Base-by-base conservation (phyloP, 2,797 vertebrate species). In the Lepus oiostolus region DNA sequence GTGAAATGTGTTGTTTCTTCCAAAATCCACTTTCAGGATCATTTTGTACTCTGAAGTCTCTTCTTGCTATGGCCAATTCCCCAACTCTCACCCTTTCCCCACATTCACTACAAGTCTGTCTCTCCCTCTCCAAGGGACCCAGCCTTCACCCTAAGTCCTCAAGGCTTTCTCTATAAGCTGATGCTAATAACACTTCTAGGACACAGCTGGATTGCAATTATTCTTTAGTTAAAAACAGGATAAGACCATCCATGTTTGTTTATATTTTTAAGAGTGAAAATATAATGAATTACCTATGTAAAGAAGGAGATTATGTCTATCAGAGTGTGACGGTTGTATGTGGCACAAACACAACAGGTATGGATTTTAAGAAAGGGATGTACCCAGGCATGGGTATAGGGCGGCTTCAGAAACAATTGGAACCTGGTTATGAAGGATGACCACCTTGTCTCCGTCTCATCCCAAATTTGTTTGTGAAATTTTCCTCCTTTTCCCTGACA, bases 401-500 rank as follows among this genome's bases (percentile, higher is more conserved):
- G 26, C 19, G 10, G 1, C 19, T 87, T 93, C 47, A 71, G 63
- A 86, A 74, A 38, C n/a, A 32, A 21, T 5, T 38, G 9, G 17
- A 72, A 47, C 60, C 11, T 32, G 21, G 12, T 21, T 54, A 22
- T 68, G 60, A 84, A 91, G 92, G 87, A 85, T 62, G 54, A 63
- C 6, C 47, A 68, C 19, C 58, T 65, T 50, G 2, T 88, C 7
- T 88, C 54, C n/a, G 42, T 72, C 10, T 96, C 42, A 75, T 19
- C 4, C 54, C 63, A 17, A 68, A 35, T 88, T 94, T 77, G 47
- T 76, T 91, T 68, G 30, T 22, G 14, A 89, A 75, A 30, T 28
- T 83, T 87, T 58, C 13, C 32, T 16, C 30, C 38, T 47, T 60
- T 76, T 75, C 88, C 93, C 50, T 86, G 30, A 91, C 67, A 92